These are phyloP conservation scores for Dryococelus australis DNA, from an alignment of 2,888 invertebrate species.

Conservation along the genomic window DNA sequence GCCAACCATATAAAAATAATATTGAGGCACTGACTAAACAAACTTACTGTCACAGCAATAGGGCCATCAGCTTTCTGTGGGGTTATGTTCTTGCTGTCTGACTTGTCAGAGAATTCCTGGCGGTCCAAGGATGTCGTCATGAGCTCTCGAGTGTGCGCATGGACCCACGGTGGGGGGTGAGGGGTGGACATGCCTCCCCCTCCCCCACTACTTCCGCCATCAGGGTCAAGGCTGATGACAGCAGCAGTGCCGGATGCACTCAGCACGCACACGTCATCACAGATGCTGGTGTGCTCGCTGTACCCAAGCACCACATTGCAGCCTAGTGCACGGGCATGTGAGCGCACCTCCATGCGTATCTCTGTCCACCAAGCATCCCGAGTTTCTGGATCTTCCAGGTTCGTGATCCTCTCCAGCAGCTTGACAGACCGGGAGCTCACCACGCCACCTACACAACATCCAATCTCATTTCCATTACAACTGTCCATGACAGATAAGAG, in stretches of 20 bases:
- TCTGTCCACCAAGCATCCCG: slow-evolving; percentile 98
- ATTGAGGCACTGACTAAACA: too few relatives aligned
- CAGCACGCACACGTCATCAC: slow-evolving; percentile 93
- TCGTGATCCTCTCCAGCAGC: slow-evolving; percentile 79
- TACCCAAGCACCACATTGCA: slow-evolving; percentile 96
- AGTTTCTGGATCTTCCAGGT: slow-evolving; percentile 88
- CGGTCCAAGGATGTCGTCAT: slow-evolving; percentile 64
- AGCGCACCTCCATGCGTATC: slow-evolving; percentile 91
- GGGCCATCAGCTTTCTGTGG: slow-evolving; percentile 35
- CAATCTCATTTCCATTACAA: not conserved
- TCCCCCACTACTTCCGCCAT: not conserved
- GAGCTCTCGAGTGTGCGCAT: slow-evolving; percentile 52
- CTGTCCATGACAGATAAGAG: not conserved
- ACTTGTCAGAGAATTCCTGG: slow-evolving; percentile 58
- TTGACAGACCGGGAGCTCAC: slow-evolving; percentile 87
- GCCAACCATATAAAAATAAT: too few relatives aligned
- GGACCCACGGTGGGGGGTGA: not conserved
- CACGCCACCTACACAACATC: slow-evolving; percentile 68
- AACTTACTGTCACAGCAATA: not conserved
- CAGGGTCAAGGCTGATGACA: slow-evolving; percentile 68
- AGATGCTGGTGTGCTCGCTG: slow-evolving; percentile 89
- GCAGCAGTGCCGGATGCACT: slow-evolving; percentile 96
- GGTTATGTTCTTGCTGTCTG: slow-evolving; percentile 49
- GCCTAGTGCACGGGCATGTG: slow-evolving; percentile 89
- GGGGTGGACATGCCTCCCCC: not conserved